A percentile compares a stretch with the other conserved stretches of the same genome.
phyloP scores from a whole-genome alignment of 2,113 vertebrate genomes.

The Dromaius novaehollandiae region DNA sequence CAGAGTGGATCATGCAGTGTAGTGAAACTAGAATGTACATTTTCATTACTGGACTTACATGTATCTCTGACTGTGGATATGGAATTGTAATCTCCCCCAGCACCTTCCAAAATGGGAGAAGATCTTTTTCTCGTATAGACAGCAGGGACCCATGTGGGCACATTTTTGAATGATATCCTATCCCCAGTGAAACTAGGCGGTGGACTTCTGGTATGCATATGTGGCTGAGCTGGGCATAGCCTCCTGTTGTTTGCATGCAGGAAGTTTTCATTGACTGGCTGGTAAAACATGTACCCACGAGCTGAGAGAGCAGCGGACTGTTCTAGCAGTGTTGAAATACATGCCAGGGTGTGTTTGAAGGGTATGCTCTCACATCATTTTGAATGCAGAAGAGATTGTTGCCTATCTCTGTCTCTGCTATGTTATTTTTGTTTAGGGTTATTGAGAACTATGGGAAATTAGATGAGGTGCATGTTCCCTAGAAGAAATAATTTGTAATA shows the following conservation, averaged over 20 bases:
- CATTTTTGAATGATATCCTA: not conserved
- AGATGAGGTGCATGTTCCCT: not conserved
- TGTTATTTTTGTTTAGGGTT: not conserved
- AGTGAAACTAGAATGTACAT: not conserved
- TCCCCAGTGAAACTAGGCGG: not conserved
- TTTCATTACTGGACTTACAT: not conserved
- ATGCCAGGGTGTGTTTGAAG: not conserved
- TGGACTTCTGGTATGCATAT: not conserved
- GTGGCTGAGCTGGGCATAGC: not conserved
- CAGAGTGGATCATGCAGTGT: not conserved
- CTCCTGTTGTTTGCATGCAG: not conserved
- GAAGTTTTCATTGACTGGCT: not conserved
- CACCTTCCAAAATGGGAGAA: not conserved
- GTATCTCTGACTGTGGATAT: not conserved
- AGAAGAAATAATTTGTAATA: not conserved
- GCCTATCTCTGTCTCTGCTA: not conserved
- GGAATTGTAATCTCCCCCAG: not conserved
- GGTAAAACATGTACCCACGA: not conserved
- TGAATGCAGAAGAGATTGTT: not conserved
- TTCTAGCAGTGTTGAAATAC: not conserved
- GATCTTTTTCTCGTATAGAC: not conserved
- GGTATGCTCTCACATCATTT: not conserved
- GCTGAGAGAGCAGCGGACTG: not conserved
- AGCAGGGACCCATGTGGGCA: not conserved
- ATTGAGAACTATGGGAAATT: not conserved